phyloP scores from a whole-genome alignment of 1,140 invertebrate species.

The Anthonomus grandis region DNA sequence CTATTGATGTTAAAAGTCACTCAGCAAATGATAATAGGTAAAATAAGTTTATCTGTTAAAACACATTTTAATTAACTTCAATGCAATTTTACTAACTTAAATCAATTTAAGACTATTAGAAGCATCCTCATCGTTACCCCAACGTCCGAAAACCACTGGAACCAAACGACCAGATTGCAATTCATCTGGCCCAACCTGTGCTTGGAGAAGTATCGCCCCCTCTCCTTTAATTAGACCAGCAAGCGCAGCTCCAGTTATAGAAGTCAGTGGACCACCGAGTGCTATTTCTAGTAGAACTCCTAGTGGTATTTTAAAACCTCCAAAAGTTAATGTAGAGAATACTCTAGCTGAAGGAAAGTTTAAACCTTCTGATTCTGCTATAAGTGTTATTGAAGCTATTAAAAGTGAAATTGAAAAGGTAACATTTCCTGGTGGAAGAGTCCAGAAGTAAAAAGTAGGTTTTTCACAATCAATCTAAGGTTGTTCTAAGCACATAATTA shows the following conservation, averaged over 20 bases:
- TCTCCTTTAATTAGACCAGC: slow-evolving; percentile 51
- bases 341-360: slow-evolving; percentile 53
- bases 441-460: no score
- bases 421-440: slow-evolving; percentile 48
- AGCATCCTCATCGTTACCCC: slow-evolving; percentile 6
- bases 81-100: neutral
- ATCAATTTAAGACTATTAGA: slow-evolving; percentile 1
- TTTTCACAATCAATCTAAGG: no score
- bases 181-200: slow-evolving; percentile 38
- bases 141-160: slow-evolving; percentile 49
- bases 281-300: slow-evolving; percentile 51
- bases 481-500: no score
- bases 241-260: slow-evolving; percentile 49
- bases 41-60: neutral
- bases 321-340: slow-evolving; percentile 50
- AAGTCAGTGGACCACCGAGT: neutral
- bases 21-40: slow-evolving; percentile 53
- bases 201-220: slow-evolving; percentile 52
- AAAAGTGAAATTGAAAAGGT: slow-evolving; percentile 60
- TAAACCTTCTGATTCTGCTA: slow-evolving; percentile 56
- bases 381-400: slow-evolving; percentile 62
- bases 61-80: neutral
- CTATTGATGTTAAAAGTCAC: slow-evolving; percentile 49
- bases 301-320: slow-evolving; percentile 42
- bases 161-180: slow-evolving; percentile 33